These are phyloP conservation scores for Callionymus lyra DNA, from an alignment of 2,113 vertebrate genomes.

Conservation along the genomic window DNA sequence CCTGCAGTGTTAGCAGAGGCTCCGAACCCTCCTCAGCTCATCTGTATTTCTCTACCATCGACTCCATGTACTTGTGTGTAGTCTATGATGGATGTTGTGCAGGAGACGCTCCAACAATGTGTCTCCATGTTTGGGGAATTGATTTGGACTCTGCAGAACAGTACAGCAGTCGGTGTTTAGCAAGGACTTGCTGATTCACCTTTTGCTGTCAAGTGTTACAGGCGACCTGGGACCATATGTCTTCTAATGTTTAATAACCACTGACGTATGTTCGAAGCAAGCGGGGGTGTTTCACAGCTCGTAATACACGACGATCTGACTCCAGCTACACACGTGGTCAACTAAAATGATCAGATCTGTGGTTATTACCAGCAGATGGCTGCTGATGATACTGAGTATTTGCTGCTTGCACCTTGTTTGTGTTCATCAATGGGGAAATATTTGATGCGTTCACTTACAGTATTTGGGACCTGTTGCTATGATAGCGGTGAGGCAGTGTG, in stretches of 20 bases:
- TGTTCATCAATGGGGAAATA: too few relatives aligned
- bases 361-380: too few relatives aligned
- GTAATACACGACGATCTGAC: conserved; percentile 1
- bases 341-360: too few relatives aligned
- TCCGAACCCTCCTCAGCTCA: conserved; percentile 13
- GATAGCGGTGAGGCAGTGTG: too few relatives aligned
- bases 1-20: conserved; percentile 29
- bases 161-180: conserved; percentile 26
- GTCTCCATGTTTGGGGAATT: conserved; percentile 6
- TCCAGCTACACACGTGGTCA: too few relatives aligned
- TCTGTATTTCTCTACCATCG: background rate
- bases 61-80: conserved; percentile 5
- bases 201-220: conserved; percentile 15
- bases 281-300: conserved; percentile 5
- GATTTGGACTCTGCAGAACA: conserved; percentile 14
- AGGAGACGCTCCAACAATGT: conserved; percentile 2
- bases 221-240: conserved; percentile 21
- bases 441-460: too few relatives aligned
- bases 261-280: background rate
- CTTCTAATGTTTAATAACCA: conserved; percentile 15
- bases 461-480: too few relatives aligned
- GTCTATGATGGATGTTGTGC: conserved; percentile 6
- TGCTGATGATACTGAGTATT: too few relatives aligned
- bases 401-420: too few relatives aligned
- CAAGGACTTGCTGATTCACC: conserved; percentile 36